These are phyloP conservation scores for Nomia melanderi DNA, from an alignment of 1,140 invertebrate genomes.

Conservation along the genomic window DNA sequence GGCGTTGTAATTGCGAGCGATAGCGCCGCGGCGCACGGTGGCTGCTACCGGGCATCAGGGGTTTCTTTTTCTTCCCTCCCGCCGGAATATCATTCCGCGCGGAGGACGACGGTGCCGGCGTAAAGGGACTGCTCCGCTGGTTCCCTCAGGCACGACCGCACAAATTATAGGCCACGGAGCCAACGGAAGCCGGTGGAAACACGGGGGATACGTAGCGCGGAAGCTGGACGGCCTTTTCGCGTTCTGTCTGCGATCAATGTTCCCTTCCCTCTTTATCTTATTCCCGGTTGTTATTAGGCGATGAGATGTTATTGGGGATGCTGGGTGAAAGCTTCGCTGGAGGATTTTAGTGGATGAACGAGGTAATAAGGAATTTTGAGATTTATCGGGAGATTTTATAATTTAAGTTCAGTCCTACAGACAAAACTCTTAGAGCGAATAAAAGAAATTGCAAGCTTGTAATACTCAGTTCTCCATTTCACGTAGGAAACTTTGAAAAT, in stretches of 20 bases:
- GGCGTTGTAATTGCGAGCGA: slow-evolving; percentile 69
- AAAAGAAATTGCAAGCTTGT: no score
- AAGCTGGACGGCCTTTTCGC: slow-evolving; percentile 53
- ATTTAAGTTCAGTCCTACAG: no score
- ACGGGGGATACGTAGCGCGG: slow-evolving; percentile 65
- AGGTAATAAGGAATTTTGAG: no score
- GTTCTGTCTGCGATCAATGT: slow-evolving; percentile 9
- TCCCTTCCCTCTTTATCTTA: no score
- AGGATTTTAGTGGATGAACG: no score
- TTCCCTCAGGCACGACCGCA: slow-evolving; percentile 72
- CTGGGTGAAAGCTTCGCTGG: no score
- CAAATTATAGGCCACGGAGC: slow-evolving; percentile 73
- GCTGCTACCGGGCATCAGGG: slow-evolving; percentile 55
- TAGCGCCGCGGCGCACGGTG: slow-evolving; percentile 44
- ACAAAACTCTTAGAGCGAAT: no score
- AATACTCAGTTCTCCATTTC: no score
- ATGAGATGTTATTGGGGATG: no score
- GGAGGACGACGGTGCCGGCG: slow-evolving; percentile 56
- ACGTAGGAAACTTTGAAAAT: no score
- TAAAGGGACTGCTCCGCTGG: slow-evolving; percentile 44
- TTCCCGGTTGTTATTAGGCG: no score
- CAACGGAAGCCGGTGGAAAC: slow-evolving; percentile 60
- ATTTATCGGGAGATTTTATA: no score
- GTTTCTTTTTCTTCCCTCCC: slow-evolving; percentile 42
- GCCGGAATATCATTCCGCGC: slow-evolving; percentile 70